Percentiles rank a stretch among this genome's conserved stretches.
Conservation (phyloP, 2,797 vertebrate species). For the Hydrophis major region DNA sequence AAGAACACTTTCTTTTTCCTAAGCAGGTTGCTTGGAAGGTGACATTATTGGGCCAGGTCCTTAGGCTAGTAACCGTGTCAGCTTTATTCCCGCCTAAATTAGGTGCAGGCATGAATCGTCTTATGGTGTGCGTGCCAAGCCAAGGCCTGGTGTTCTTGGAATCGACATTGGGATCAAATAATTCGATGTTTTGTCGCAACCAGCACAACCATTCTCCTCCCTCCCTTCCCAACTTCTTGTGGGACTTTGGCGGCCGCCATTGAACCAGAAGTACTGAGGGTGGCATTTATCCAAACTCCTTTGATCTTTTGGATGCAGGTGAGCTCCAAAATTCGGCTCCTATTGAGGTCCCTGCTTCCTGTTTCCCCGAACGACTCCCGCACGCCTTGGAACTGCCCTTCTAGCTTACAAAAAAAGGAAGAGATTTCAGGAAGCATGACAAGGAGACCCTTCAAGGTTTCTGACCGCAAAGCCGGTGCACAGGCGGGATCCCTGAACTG, state of each 20-base stretch:
- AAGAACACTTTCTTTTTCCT: background rate
- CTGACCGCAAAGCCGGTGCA: too few relatives aligned
- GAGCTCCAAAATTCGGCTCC: background rate
- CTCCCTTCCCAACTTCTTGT: background rate
- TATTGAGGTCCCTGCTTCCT: background rate
- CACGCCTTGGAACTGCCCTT: background rate
- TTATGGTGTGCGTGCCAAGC: background rate
- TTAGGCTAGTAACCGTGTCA: background rate
- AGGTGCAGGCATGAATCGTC: background rate
- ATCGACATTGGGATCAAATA: background rate
- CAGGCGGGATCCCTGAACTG: background rate
- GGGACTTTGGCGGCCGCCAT: background rate
- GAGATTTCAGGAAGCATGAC: background rate
- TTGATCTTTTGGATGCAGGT: background rate
- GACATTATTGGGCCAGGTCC: background rate
- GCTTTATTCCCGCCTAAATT: background rate
- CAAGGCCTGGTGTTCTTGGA: background rate
- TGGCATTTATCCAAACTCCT: background rate
- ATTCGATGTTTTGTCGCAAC: background rate
- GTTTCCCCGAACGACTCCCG: background rate
- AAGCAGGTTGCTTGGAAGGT: too few relatives aligned
- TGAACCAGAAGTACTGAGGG: background rate
- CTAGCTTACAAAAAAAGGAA: background rate
- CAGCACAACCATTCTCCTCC: background rate
- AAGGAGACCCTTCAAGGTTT: background rate